phyloP scores from a whole-genome alignment of 2,113 vertebrate genomes.

The Carassius gibelio region DNA sequence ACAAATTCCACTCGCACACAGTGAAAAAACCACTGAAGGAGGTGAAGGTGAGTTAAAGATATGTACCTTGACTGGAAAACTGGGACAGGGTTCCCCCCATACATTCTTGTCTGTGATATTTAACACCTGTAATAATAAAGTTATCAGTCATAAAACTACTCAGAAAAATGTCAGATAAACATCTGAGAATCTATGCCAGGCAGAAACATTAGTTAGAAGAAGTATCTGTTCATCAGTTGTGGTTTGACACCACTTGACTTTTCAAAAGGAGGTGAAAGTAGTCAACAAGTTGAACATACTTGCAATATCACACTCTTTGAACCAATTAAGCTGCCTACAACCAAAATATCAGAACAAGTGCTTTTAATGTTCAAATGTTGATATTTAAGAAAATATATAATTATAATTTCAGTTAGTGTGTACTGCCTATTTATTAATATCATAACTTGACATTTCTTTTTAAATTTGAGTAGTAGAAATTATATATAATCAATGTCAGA shows the following conservation, averaged over 20 bases:
- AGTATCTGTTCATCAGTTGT: background rate
- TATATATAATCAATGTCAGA: background rate
- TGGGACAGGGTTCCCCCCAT: conserved; percentile 19
- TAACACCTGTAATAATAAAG: conserved; percentile 19
- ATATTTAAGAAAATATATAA: too few species aligned
- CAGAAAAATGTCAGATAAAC: background rate
- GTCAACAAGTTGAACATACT: background rate
- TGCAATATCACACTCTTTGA: background rate
- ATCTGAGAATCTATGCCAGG: conserved; percentile 6
- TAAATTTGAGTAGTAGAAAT: background rate
- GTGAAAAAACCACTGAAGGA: background rate
- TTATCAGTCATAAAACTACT: conserved; percentile 11
- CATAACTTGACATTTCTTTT: too few species aligned
- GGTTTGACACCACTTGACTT: background rate
- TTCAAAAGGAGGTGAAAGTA: background rate
- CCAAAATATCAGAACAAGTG: too few species aligned
- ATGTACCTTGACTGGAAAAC: conserved; percentile 47
- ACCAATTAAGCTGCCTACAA: too few species aligned
- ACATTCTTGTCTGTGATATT: conserved; percentile 52
- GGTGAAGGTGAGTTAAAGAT: background rate
- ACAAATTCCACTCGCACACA: background rate
- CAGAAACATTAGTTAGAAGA: background rate
- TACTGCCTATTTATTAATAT: too few species aligned
- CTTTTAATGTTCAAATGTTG: too few species aligned
- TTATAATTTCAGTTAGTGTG: too few species aligned